Percentiles rank a stretch among this genome's conserved stretches.
These are phyloP conservation scores for Ochropleura leucogaster DNA, from an alignment of 2,888 invertebrate species.

Conservation along the genomic window DNA sequence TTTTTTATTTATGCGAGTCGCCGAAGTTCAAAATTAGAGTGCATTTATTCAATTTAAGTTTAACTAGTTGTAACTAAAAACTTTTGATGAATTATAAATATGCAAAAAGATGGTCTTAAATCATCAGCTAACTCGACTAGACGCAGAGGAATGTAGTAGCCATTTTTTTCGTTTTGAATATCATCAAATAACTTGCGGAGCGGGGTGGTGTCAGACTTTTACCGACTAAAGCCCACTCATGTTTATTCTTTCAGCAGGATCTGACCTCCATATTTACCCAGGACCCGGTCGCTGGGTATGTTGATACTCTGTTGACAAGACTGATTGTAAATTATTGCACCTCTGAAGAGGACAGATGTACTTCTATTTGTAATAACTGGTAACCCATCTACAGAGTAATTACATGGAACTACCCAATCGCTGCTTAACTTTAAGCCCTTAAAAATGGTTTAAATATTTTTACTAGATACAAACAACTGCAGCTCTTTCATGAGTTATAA, in stretches of 20 bases:
- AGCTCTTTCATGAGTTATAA: too few species aligned
- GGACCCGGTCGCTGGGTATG: not conserved
- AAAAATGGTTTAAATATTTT: not conserved
- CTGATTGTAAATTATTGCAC: too few species aligned
- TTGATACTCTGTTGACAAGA: not conserved
- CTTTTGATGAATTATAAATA: constrained; percentile 1
- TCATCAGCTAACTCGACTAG: not conserved
- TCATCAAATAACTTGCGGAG: too few species aligned
- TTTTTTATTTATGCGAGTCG: too few species aligned
- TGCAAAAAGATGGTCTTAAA: not conserved
- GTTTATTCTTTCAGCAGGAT: too few species aligned
- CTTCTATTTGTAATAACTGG: not conserved
- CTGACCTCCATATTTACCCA: too few species aligned
- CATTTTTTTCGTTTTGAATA: too few species aligned
- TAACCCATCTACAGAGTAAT: not conserved
- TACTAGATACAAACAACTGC: too few species aligned
- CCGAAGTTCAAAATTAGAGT: too few species aligned
- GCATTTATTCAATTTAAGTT: not conserved
- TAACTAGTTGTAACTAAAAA: not conserved
- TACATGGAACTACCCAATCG: not conserved
- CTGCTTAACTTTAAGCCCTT: not conserved
- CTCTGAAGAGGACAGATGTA: too few species aligned
- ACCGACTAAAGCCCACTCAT: too few species aligned
- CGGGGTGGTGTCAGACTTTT: too few species aligned
- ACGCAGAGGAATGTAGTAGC: not conserved